Evolutionary conservation across 1,140 invertebrate species (phyloP).

Genomic region (Pseudachorutes palmiensis): DNA sequence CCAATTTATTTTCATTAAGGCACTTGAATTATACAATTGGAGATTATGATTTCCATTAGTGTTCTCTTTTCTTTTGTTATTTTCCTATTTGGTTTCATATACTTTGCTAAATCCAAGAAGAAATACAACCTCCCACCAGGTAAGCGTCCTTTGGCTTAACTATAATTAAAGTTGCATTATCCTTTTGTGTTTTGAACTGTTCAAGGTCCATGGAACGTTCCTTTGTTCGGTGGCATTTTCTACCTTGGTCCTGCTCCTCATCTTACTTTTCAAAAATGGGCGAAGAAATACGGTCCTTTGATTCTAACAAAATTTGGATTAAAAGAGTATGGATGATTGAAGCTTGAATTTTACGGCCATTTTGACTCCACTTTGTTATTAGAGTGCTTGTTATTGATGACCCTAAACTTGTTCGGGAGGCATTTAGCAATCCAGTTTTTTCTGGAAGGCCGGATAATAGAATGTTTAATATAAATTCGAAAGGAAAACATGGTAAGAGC

Average conservation of each 20-base stretch:
- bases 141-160: no score
- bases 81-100: no score
- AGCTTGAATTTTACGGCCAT: background rate
- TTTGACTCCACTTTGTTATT: background rate
- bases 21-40: no score
- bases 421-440: conserved; percentile 16
- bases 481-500: background rate
- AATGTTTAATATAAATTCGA: background rate
- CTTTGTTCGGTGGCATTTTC: background rate
- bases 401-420: conserved; percentile 19
- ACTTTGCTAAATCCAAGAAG: no score
- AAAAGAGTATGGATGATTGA: background rate
- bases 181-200: no score
- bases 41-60: no score
- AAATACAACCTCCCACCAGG: no score
- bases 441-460: conserved; percentile 17
- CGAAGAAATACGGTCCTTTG: background rate
- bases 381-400: conserved; percentile 26
- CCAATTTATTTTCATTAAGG: no score
- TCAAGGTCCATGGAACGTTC: background rate
- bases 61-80: no score
- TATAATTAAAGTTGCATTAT: no score
- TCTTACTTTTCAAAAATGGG: background rate
- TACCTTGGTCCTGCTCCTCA: background rate
- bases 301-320: background rate